Conservation (phyloP, 2,888 invertebrate species). For the Lithophane semibrunnea region DNA sequence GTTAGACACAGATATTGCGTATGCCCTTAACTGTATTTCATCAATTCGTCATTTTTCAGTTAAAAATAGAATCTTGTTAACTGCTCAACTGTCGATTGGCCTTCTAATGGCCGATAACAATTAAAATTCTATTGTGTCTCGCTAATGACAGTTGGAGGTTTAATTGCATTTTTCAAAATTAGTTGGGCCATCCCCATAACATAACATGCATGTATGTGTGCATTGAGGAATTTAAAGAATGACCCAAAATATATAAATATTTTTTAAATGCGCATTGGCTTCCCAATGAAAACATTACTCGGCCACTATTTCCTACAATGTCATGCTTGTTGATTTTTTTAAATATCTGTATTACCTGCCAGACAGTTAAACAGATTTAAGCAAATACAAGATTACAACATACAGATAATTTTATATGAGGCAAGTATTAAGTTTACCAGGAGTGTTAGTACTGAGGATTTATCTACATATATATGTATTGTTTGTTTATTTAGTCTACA, state of each 20-base stretch:
- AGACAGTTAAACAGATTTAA: conserved; percentile 10
- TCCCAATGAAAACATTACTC: not conserved
- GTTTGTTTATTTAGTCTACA: conserved; percentile 1
- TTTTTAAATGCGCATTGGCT: not conserved
- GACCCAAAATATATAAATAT: not conserved
- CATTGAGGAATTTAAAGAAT: not conserved
- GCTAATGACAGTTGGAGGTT: no score
- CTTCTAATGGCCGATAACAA: no score
- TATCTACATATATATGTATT: not conserved
- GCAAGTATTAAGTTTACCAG: conserved; percentile 5
- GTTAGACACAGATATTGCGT: no score
- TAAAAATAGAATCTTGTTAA: no score
- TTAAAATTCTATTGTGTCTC: no score
- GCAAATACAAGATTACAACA: conserved; percentile 29
- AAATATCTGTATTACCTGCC: conserved; percentile 1
- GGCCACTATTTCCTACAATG: not conserved
- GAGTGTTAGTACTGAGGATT: not conserved
- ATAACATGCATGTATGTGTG: not conserved
- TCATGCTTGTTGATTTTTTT: conserved; percentile 16
- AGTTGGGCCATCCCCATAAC: not conserved
- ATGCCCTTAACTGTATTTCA: no score
- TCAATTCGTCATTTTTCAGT: no score
- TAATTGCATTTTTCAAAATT: no score
- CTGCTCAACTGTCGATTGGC: no score
- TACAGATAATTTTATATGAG: conserved; percentile 17